Evolutionary conservation across 2,888 invertebrate genomes (phyloP).

Genomic region (Malthinus flaveolus): DNA sequence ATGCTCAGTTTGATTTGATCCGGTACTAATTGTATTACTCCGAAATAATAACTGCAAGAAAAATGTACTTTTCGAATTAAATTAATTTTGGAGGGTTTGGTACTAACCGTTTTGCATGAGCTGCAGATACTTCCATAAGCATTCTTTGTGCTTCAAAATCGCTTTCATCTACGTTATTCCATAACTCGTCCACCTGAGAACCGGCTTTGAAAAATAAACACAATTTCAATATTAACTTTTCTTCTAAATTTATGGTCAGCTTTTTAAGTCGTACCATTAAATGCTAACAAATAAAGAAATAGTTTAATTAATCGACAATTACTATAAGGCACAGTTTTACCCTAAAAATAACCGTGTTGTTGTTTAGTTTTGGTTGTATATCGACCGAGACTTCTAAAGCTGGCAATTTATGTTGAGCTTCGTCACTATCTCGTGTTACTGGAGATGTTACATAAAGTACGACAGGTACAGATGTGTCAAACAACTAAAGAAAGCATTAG

Average conservation of each 20-base stretch:
- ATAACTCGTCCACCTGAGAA: conserved; percentile 60
- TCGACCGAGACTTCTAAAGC: conserved; percentile 82
- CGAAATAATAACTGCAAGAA: conserved; percentile 47
- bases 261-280: conserved; percentile 81
- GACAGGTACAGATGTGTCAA: conserved; percentile 83
- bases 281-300: conserved; percentile 59
- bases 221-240: conserved; percentile 76
- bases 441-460: conserved; percentile 72
- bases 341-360: conserved; percentile 84
- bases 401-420: conserved; percentile 61
- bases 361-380: conserved; percentile 68
- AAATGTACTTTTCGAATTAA: background rate
- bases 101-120: conserved; percentile 74
- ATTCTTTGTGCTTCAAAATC: conserved; percentile 81
- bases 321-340: conserved; percentile 46
- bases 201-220: conserved; percentile 64
- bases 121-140: conserved; percentile 77
- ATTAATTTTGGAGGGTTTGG: background rate
- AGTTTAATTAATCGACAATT: background rate
- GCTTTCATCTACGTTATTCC: conserved; percentile 65
- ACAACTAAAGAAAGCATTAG: conserved; percentile 62
- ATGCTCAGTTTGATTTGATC: conserved; percentile 84
- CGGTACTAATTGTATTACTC: conserved; percentile 50
- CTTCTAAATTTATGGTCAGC: conserved; percentile 85
- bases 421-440: conserved; percentile 56